These are phyloP conservation scores for Amphimedon queenslandica DNA, from an alignment of 37 sponge, comb jelly and placozoan genomes.

Conservation along the genomic window DNA sequence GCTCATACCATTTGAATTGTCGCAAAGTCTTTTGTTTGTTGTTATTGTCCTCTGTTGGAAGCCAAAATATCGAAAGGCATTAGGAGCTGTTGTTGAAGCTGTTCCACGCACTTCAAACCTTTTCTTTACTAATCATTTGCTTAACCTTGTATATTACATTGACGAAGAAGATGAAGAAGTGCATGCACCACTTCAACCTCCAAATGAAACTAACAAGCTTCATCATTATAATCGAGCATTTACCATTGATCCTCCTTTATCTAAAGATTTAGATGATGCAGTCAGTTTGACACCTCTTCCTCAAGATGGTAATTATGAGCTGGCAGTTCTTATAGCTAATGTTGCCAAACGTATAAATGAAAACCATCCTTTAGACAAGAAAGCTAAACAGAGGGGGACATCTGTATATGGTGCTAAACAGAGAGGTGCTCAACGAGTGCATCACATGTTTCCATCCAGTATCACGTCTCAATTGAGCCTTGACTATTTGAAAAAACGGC, in stretches of 20 bases:
- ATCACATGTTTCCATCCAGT: not conserved
- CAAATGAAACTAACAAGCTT: not conserved
- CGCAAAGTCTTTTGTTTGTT: constrained; percentile 47
- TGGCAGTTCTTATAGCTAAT: constrained; percentile 61
- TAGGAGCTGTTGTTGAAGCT: constrained; percentile 46
- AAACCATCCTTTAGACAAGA: not conserved
- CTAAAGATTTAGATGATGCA: constrained; percentile 65
- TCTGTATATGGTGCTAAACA: constrained; percentile 61
- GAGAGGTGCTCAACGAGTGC: too few species aligned
- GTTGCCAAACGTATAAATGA: constrained; percentile 15
- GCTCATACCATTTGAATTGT: constrained; percentile 42
- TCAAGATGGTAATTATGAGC: constrained; percentile 9
- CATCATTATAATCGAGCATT: constrained; percentile 29
- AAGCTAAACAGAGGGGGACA: constrained; percentile 8
- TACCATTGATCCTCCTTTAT: constrained; percentile 66
- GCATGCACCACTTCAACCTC: not conserved
- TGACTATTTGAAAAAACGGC: not conserved
- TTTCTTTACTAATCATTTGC: constrained; percentile 39
- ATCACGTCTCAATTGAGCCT: constrained; percentile 22
- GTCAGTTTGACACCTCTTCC: constrained; percentile 26
- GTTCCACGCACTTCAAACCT: constrained; percentile 26
- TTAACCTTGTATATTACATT: constrained; percentile 20
- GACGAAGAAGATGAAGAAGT: constrained; percentile 2
- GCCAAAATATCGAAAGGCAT: constrained; percentile 17
- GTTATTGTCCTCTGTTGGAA: constrained; percentile 37